Evolutionary conservation across 92 coral and sea anemone genomes (phyloP), one percentile per base, ranked within the genome.

Genomic region (Phenganax marumi): DNA sequence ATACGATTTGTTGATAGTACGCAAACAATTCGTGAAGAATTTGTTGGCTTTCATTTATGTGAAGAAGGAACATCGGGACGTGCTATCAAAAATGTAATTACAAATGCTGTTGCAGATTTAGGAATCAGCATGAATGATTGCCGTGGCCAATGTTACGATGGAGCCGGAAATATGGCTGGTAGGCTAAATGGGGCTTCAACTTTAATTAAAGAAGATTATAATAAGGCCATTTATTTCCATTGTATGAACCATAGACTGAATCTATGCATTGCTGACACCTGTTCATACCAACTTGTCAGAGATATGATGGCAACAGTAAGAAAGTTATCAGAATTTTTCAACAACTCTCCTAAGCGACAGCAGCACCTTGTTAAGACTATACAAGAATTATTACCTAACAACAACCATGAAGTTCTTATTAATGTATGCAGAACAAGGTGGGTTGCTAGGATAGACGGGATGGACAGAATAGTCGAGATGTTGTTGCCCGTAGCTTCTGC

Each of bases 241-340:
- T 88, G 85, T 62, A 84, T 79, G 83, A 79, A 80, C 75, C 90
- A 87, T 55, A 61, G 57, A 24, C 81, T 84, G 70, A 84, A 84
- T 73, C 87, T 87, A 68, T 88, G 90, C 50, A 77, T 83, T 73
- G 90, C 90, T 57, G 84, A 84, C 62, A 73, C 83, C 58, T 88
- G 88, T 66, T 88, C 91, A 26, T 54, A 83, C 50, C 33, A 62
- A 55, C 60, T 73, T 25, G 88, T 88, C 23, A 22, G 68, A 81
- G 74, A 73, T 62, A 73, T 73, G 74, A 73, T 73, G 81, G 56
- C 80, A 33, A 70, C 76, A 47, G 86, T 84, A 10, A 61, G 86
- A 50, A 87, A 76, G 39, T 81, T 84, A 74, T 84, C 87, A 12
- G 81, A 73, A 39, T 73, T 84, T 69, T 84, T 84, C 57, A 53